Base-by-base conservation (phyloP, 2,888 invertebrate species). In the Machimus rusticus region DNA sequence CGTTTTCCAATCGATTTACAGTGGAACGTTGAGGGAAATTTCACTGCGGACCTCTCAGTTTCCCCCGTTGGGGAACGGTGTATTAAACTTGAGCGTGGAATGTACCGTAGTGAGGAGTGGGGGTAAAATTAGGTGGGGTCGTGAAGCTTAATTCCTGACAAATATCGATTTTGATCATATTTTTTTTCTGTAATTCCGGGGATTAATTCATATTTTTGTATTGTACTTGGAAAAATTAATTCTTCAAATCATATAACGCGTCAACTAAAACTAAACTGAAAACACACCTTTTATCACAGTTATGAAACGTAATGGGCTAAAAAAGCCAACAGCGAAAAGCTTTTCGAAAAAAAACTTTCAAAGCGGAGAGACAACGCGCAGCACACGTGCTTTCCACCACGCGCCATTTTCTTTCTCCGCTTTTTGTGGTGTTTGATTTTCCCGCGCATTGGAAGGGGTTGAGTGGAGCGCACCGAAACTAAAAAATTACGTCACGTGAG, bases 401-500 rank as follows among this genome's bases (percentile, higher is more conserved):
- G 82, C 57, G 82, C 57, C 82, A 57, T 34, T 57, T 39, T 39
- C 55, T 14, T 66, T 57, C 66, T 46, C 57, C 82, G 34, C 9
- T 55, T 4, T 4, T 34, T 12, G 37, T 55, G 8, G 34, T 79
- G 9, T 55, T n/a, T 23, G 31, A 39, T 82, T 82, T 82, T 82
- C 82, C 82, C 82, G 82, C 82, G 82, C 82, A 85, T 74, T 43
- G 74, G 31, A 43, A 46, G 16, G 74, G 46, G 74, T 23, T 74
- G 46, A 85, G 31, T 74, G 37, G 43, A 85, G 74, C 46, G 31
- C 74, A 74, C n/a, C 57, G 8, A 66, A 28, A 46, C 12, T 37
- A 66, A 28, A 66, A 66, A 66, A 85, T 85, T 34, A 74, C 43
- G 74, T 85, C 74, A 74, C 43, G 74, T 74, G 85, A 85, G 57